Evolutionary conservation across 2,113 vertebrate species (phyloP), one percentile per base, ranked within the genome.

Genomic region (Anoura caudifer): DNA sequence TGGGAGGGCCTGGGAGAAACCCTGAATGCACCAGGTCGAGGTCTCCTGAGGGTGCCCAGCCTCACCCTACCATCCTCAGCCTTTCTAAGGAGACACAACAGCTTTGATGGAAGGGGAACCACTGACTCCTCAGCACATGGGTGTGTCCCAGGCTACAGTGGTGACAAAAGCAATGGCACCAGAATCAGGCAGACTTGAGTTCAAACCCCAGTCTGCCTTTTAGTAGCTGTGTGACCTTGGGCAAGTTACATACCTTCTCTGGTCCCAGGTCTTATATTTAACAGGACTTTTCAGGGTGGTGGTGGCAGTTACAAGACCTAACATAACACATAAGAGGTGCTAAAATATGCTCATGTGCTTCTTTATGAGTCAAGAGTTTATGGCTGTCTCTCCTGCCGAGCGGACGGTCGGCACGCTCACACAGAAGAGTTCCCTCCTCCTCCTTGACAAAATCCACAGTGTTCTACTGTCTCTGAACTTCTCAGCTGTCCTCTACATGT

Each of bases 191-290:
- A 52, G 52, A 72, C 33, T 16, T 26, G 41, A 90, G 28, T 90
- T 75, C 80, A 50, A 67, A 72, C 1, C 31, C 22, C 88, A 69
- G 31, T 90, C 26, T 63, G 38, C 38, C 67, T 87, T n/a, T 92
- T n/a, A 7, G 45, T 17, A 85, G 26, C 89, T 90, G 45, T 87
- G 61, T 54, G 72, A 81, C 15, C 10, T 50, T 47, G 4, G 15
- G 80, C 31, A 81, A 77, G 13, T 65, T 82, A 17, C n/a, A 52
- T 81, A 67, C 24, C 28, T 38, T 83, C 87, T 84, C 90, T 73
- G 38, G 45, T 54, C 16, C 52, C 5, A 47, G 28, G 2, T 56
- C 36, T 90, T 31, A 36, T 17, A 28, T 38, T n/a, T 19, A 24
- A 31, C 8, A 59, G 45, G 14, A n/a, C 12, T 56, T 89, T 95